phyloP scores from a whole-genome alignment of 2,888 invertebrate species.

The Drosophila hamatofila region DNA sequence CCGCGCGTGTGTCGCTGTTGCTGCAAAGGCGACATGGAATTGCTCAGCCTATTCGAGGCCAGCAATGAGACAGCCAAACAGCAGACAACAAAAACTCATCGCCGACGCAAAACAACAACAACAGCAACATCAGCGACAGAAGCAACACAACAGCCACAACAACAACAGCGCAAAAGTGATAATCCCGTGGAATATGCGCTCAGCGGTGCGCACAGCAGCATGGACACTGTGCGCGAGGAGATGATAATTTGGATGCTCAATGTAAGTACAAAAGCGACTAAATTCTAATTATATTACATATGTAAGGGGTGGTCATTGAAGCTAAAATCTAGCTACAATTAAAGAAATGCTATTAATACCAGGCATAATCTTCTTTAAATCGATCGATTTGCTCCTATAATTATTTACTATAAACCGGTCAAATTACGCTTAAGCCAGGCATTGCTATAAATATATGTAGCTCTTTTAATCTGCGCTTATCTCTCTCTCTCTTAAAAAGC shows the following conservation, averaged over 20 bases:
- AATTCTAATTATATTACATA: too few relatives aligned
- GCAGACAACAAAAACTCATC: slow-evolving; percentile 17
- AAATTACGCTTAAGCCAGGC: background rate
- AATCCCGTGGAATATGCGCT: slow-evolving; percentile 70
- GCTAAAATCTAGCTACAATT: too few relatives aligned
- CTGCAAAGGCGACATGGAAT: slow-evolving; percentile 58
- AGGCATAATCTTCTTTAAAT: too few relatives aligned
- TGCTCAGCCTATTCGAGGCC: slow-evolving; percentile 55
- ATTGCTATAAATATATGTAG: background rate
- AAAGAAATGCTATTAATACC: too few relatives aligned
- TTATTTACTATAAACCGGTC: too few relatives aligned
- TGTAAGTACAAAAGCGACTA: slow-evolving; percentile 54
- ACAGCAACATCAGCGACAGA: background rate
- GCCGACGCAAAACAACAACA: slow-evolving; percentile 25
- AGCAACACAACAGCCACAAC: slow-evolving; percentile 17
- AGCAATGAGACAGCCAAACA: slow-evolving; percentile 17
- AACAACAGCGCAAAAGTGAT: slow-evolving; percentile 52
- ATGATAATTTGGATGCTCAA: slow-evolving; percentile 70
- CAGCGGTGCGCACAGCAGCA: slow-evolving; percentile 61
- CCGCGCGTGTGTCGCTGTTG: slow-evolving; percentile 67
- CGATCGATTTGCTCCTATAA: too few relatives aligned
- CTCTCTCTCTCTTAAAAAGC: background rate
- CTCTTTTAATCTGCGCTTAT: background rate
- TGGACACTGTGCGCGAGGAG: slow-evolving; percentile 69
- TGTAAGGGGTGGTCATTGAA: too few relatives aligned